These are phyloP conservation scores for Cathartes aura DNA, from an alignment of 2,113 vertebrate genomes.

Conservation along the genomic window DNA sequence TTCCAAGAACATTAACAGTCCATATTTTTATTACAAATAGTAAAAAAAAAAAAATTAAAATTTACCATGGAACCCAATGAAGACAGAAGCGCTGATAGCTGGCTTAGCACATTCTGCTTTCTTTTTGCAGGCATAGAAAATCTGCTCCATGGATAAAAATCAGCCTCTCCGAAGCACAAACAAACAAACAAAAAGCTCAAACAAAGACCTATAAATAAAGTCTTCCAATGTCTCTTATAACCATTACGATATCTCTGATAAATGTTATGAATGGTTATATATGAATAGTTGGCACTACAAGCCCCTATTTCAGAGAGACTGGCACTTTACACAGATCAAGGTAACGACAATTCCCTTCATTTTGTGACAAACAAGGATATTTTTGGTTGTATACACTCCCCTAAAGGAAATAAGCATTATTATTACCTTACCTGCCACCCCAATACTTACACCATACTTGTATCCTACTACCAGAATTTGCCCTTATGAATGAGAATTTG, in stretches of 20 bases:
- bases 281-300: not conserved
- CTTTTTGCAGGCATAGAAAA: not conserved
- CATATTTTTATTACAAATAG: not conserved
- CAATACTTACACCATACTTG: not conserved
- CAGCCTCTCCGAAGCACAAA: not conserved
- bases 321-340: not conserved
- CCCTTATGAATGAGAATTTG: not conserved
- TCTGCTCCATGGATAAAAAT: not conserved
- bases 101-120: not conserved
- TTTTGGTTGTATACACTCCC: not conserved
- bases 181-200: not conserved
- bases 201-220: not conserved
- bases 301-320: not conserved
- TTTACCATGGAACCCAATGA: not conserved
- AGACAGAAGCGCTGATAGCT: not conserved
- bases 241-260: not conserved
- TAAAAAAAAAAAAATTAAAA: not conserved
- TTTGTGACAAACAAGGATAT: not conserved
- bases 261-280: not conserved
- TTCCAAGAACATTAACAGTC: not conserved
- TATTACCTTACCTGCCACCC: not conserved
- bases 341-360: not conserved
- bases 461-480: not conserved
- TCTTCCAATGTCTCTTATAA: not conserved
- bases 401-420: not conserved